These are phyloP conservation scores for Squalus acanthias DNA, from an alignment of 2,797 vertebrate species.

Conservation along the genomic window DNA sequence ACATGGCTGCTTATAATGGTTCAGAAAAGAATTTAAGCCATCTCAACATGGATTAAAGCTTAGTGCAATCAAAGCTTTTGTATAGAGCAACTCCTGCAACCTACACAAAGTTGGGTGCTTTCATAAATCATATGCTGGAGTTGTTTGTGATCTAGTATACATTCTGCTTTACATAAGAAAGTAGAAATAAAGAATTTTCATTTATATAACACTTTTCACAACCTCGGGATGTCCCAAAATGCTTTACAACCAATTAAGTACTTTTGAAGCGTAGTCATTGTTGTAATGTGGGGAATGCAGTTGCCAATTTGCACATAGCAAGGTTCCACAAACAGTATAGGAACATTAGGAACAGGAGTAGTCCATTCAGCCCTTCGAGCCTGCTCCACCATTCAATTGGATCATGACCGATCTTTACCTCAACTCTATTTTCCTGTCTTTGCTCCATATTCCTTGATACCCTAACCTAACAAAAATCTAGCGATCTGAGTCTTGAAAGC, in stretches of 20 bases:
- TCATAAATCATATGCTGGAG: neutral
- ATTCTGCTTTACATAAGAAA: neutral
- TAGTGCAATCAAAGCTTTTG: neutral
- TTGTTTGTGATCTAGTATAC: neutral
- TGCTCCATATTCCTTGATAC: no score
- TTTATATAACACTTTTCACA: neutral
- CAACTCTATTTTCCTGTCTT: no score
- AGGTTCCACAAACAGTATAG: neutral
- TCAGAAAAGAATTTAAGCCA: constrained; percentile 9
- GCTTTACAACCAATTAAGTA: neutral
- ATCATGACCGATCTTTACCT: no score
- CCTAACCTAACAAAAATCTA: no score
- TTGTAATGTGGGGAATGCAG: neutral
- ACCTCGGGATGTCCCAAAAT: neutral
- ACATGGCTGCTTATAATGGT: neutral
- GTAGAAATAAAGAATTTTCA: neutral
- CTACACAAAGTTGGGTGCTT: neutral
- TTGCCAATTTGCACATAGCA: neutral
- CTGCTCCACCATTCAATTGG: no score
- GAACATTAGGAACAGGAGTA: neutral
- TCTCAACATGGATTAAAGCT: neutral
- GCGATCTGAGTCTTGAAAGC: no score
- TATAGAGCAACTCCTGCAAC: neutral
- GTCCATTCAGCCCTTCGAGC: neutral
- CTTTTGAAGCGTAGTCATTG: neutral